Base-by-base conservation (phyloP, 2,888 invertebrate species). In the Eumerus sabulonum region DNA sequence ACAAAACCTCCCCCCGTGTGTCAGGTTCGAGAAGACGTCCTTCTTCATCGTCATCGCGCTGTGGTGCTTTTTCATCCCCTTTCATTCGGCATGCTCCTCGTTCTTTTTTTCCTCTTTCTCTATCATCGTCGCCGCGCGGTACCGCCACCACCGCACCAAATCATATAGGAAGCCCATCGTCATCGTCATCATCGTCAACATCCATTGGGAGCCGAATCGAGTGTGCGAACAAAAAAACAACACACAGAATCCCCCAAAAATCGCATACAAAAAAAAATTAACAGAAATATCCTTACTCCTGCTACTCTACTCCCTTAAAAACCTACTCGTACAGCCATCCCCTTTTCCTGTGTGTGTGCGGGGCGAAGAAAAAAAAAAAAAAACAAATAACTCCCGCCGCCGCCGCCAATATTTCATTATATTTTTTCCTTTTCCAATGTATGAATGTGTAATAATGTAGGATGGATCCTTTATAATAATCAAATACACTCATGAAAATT, bases 401-500 rank as follows among this genome's bases (percentile, higher is more conserved):
- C 73, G 48, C 72, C 76, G 64, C 70, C 74, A 40, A 79, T 79
- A 74, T 79, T 79, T 79, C 68, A 79, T 79, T 72, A 74, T 70
- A 74, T 79, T 68, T 79, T 73, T 79, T 63, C 67, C 27, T 27
- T 56, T 48, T 64, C 53, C 79, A 74, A 74, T 79, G 74, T 79
- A 79, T 79, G 74, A 79, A 74, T 79, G 79, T 79, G 79, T 68
- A 79, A 79, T 79, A 79, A 79, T 74, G 68, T 79, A 68, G 73
- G 64, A 74, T 70, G 73, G 79, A 79, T 79, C 74, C 79, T 74
- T 73, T 77, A 72, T 73, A 60, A 79, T 79, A 79, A 70, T 79
- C 79, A 79, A 79, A 79, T 79, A 79, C 79, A 79, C 68, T 79
- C 79, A 79, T 79, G 74, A 68, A 79, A 79, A 79, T 74, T 79